Percentiles rank a stretch among this genome's conserved stretches.
Evolutionary conservation across 1,140 invertebrate genomes (phyloP).

Genomic region (Lanistes nyassanus): DNA sequence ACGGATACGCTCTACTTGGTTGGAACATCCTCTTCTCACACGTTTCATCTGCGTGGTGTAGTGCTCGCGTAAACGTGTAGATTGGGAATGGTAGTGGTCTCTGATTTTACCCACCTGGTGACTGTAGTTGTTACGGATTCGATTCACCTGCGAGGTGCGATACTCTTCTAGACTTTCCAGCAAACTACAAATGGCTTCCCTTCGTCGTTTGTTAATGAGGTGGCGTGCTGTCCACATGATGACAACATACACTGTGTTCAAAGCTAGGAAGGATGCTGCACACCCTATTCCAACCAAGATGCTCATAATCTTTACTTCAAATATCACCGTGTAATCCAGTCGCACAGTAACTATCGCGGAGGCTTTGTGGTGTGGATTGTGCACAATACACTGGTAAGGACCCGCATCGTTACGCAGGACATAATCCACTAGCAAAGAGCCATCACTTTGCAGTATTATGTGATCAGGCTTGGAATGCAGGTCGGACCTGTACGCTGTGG

Average conservation of each 20-base stretch:
- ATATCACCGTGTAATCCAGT: constrained; percentile 68
- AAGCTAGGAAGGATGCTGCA: constrained; percentile 79
- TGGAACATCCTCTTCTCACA: constrained; percentile 91
- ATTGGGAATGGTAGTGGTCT: constrained; percentile 74
- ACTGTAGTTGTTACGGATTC: constrained; percentile 67
- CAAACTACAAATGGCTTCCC: constrained; percentile 53
- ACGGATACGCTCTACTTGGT: constrained; percentile 92
- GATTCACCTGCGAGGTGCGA: constrained; percentile 49
- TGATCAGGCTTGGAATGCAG: constrained; percentile 34
- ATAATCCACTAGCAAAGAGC: constrained; percentile 75
- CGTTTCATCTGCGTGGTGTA: constrained; percentile 89
- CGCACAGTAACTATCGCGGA: constrained; percentile 48
- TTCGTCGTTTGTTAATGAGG: constrained; percentile 51
- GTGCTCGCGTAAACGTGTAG: constrained; percentile 86
- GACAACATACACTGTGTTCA: constrained; percentile 50
- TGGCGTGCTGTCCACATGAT: constrained; percentile 43
- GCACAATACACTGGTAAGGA: constrained; percentile 86
- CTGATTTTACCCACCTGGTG: constrained; percentile 76
- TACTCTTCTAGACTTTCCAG: constrained; percentile 59
- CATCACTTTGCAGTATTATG: constrained; percentile 73
- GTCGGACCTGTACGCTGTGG: constrained; percentile 37
- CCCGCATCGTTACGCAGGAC: constrained; percentile 83
- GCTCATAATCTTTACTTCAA: constrained; percentile 84
- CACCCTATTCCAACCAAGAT: constrained; percentile 82
- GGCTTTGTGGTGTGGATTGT: constrained; percentile 82